Evolutionary conservation across 2,113 vertebrate species (phyloP).

Genomic region (Myotis yumanensis): DNA sequence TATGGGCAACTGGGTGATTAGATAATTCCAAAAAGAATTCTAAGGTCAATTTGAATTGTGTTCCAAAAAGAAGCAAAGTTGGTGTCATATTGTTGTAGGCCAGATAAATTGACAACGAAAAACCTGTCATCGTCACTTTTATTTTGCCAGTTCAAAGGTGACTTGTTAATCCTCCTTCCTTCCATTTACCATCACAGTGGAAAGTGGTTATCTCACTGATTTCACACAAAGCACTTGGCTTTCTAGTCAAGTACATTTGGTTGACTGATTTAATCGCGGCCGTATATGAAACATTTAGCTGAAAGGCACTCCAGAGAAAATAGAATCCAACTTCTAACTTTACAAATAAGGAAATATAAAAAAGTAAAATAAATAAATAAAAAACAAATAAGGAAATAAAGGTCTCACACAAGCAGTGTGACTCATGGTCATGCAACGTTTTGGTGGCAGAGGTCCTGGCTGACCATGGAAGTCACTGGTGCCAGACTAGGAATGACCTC

Average conservation of each 20-base stretch:
- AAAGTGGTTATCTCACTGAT: not conserved
- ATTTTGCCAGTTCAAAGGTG: not conserved
- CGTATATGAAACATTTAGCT: not conserved
- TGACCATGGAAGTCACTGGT: not conserved
- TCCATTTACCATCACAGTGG: not conserved
- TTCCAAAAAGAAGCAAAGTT: not conserved
- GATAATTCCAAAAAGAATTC: not conserved
- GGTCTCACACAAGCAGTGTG: not conserved
- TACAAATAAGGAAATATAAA: not conserved
- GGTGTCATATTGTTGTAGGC: not conserved
- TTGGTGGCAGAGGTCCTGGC: not conserved
- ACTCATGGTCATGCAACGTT: not conserved
- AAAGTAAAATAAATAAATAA: no score
- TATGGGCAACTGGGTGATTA: not conserved
- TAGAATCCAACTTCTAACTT: not conserved
- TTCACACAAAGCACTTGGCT: not conserved
- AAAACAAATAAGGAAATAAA: not conserved
- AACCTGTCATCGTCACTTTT: not conserved
- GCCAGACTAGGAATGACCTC: not conserved
- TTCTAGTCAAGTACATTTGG: not conserved
- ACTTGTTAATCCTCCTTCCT: not conserved
- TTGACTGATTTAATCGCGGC: not conserved
- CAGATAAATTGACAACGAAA: conserved; percentile 5
- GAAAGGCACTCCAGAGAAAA: not conserved
- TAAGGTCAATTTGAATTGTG: not conserved